Evolutionary conservation across 2,888 invertebrate genomes (phyloP).

Genomic region (Cataglyphis cursor): DNA sequence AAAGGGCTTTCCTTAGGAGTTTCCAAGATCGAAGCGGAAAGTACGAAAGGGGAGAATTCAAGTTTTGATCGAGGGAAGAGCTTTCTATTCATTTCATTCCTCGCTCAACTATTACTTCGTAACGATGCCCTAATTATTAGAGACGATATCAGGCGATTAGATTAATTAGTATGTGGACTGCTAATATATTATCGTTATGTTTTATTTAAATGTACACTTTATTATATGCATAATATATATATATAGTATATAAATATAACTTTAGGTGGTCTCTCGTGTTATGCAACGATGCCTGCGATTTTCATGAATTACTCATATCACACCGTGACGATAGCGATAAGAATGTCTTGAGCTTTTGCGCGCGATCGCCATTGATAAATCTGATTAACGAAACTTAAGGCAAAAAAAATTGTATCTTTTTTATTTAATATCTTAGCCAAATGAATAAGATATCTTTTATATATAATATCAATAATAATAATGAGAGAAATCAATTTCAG

Average conservation of each 20-base stretch:
- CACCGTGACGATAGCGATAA: not conserved
- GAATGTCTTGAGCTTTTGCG: slow-evolving; percentile 11
- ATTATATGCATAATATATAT: slow-evolving; percentile 11
- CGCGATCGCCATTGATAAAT: not conserved
- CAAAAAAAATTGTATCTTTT: too few species aligned
- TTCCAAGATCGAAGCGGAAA: slow-evolving; percentile 54
- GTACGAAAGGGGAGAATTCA: slow-evolving; percentile 48
- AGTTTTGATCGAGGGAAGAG: slow-evolving; percentile 34
- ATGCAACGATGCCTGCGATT: not conserved
- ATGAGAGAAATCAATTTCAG: not conserved
- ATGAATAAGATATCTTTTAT: not conserved
- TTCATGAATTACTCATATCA: slow-evolving; percentile 8
- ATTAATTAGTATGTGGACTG: not conserved
- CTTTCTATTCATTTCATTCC: slow-evolving; percentile 4
- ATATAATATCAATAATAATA: not conserved
- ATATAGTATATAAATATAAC: slow-evolving; percentile 12
- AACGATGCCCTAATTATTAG: not conserved
- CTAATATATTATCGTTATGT: slow-evolving; percentile 15
- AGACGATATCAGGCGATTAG: slow-evolving; percentile 13
- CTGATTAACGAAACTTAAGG: not conserved
- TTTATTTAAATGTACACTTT: slow-evolving; percentile 20
- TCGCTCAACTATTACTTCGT: not conserved
- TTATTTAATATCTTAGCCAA: not conserved
- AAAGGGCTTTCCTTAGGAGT: slow-evolving; percentile 22
- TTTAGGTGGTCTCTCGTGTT: slow-evolving; percentile 20